Conservation (phyloP, 23 tunicate species). For the Styela clava region DNA sequence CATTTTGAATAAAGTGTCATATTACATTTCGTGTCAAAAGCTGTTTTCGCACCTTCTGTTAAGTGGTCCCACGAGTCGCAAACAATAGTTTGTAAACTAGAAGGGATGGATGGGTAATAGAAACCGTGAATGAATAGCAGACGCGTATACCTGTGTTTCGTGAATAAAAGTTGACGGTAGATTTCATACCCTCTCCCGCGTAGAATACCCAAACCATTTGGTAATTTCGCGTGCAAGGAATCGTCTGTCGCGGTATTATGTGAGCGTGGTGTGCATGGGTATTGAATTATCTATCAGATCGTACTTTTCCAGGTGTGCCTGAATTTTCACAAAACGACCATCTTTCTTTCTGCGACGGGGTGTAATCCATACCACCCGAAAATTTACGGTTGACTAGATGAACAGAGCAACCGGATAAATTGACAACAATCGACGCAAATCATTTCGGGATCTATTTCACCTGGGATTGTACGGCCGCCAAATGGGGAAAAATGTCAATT, state of each 20-base stretch:
- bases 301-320: constrained; percentile 10
- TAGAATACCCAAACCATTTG: neutral
- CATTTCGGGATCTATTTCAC: constrained; percentile 4
- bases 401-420: constrained; percentile 25
- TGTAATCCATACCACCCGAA: constrained; percentile 1
- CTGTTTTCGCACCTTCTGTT: neutral
- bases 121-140: constrained; percentile 26
- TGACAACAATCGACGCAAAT: constrained; percentile 20
- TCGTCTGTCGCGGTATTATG: constrained; percentile 6
- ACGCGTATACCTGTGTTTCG: neutral
- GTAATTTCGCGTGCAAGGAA: constrained; percentile 24
- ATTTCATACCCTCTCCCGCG: neutral
- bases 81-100: neutral
- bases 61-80: constrained; percentile 22
- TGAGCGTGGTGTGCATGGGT: constrained; percentile 12
- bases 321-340: constrained; percentile 10
- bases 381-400: constrained; percentile 14
- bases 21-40: neutral
- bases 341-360: constrained; percentile 3
- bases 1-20: neutral
- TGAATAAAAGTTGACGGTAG: neutral
- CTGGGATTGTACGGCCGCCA: neutral
- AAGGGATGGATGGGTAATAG: neutral
- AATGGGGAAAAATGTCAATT: neutral
- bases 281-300: constrained; percentile 15